Base-by-base conservation (phyloP, 1,140 invertebrate genomes). In the Chlorops oryzae region DNA sequence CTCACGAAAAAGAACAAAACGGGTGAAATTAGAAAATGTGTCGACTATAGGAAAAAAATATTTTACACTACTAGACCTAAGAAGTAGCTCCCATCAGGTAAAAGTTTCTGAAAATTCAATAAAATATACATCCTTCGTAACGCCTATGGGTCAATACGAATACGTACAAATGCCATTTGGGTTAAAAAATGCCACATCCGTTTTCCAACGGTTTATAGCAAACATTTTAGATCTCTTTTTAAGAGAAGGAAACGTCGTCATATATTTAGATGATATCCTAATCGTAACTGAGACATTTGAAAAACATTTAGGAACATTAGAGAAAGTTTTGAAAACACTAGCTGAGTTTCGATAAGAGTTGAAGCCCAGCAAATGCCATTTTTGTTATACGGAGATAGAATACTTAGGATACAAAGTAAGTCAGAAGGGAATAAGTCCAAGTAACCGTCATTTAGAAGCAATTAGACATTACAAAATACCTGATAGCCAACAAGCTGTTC, bases 1-100 rank as follows among this genome's bases (percentile, higher is more conserved):
- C 39, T 55, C 28, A 40, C 46, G 3, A 39, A 48, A 39, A n/a
- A n/a, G n/a, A 55, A 58, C 23, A 55, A 52, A 37, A 44, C 23
- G 4, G 53, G 53, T 4, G 32, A 48, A 13, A 50, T 35, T 0
- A 22, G 69, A 15, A 56, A 73, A 34, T 74, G 68, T 54, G 59
- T 73, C 2, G 68, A 74, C 46, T n/a, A n/a, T n/a, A 23, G 52
- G 54, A 3, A 51, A 52, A 15, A 60, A 46, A 20, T 59, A 50
- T 40, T 73, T 75, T 54, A 59, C 62, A 1, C 64, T 59, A 0
- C 15, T 75, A 6, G 75, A 76, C 51, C 42, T 72, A 15, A 45
- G 52, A 42, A 38, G 21, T 2, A 46, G 51, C 12, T 56, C 39
- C 25, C 41, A 56, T 40, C 47, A 56, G 12, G 37, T 59, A 5